phyloP scores from a whole-genome alignment of 2,888 invertebrate species.

The Dryococelus australis region DNA sequence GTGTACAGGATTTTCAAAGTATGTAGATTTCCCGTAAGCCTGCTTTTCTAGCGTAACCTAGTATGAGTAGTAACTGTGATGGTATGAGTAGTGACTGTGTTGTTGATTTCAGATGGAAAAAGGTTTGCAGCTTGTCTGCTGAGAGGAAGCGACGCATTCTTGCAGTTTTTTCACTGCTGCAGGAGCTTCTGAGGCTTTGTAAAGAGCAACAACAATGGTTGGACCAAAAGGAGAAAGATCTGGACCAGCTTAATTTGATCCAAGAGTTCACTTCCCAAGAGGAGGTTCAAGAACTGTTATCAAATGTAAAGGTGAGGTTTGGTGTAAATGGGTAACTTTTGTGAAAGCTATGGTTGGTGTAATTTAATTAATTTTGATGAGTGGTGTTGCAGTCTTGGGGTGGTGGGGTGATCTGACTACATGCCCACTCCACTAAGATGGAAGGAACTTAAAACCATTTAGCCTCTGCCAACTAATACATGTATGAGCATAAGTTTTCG shows the following conservation, averaged over 20 bases:
- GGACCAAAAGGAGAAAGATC: slow-evolving; percentile 67
- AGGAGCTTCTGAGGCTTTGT: slow-evolving; percentile 65
- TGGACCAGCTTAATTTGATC: slow-evolving; percentile 62
- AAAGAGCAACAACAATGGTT: slow-evolving; percentile 69
- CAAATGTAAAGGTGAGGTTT: slow-evolving; percentile 40
- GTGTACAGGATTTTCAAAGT: no score
- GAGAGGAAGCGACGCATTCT: slow-evolving; percentile 74
- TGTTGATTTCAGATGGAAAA: slow-evolving; percentile 68
- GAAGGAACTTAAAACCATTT: no score
- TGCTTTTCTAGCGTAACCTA: no score
- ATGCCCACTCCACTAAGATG: no score
- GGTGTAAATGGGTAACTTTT: not conserved
- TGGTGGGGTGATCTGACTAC: no score
- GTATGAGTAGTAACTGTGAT: no score
- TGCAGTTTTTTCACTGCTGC: slow-evolving; percentile 67
- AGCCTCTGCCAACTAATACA: no score
- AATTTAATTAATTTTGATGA: not conserved
- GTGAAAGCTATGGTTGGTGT: not conserved
- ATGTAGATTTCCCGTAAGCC: no score
- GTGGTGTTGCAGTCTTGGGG: not conserved
- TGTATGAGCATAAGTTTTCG: no score
- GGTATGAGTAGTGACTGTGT: not conserved
- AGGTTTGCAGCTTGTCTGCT: slow-evolving; percentile 75
- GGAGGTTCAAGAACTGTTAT: slow-evolving; percentile 34
- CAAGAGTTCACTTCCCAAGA: slow-evolving; percentile 30